Evolutionary conservation across 2,797 vertebrate genomes (phyloP), one percentile per base, ranked within the genome.

Genomic region (Gobio occitaniae): DNA sequence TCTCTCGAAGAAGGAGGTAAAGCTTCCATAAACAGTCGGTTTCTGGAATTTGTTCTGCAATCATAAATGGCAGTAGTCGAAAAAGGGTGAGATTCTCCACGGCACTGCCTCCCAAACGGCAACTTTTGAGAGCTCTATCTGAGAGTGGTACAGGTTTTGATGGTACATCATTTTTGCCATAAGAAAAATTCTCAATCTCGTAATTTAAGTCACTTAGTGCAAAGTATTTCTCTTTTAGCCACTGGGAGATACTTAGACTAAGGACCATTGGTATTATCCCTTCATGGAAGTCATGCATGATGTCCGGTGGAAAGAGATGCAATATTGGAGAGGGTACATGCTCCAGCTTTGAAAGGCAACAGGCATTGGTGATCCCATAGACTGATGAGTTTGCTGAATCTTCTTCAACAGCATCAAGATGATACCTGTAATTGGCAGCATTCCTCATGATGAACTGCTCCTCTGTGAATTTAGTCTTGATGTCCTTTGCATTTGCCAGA

Each of bases 361-460:
- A 52, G 71, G 13, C 25, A 52, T 74, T 11, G 25, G 47, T 52
- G 47, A 74, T 74, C 6, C 47, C 71, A 16, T 50, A 72, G 13
- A 72, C 3, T 72, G 47, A 72, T 10, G 70, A 70, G 19, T 70
- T 70, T 70, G 38, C 19, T n/a, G 19, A 71, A 71, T 71, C 21
- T 71, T 71, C 69, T 44, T 70, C 36, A 70, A 44, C 36, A 44
- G 41, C 69, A 25, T 71, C 41, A 47, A 47, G 19, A 71, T 71
- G 69, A 71, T 71, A n/a, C 11, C 19, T 47, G 41, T 71, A 71
- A 44, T 70, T 44, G 36, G 19, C 36, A 68, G 29, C 21, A 63
- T 63, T 63, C 16, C 36, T 68, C 66, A 68, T 36, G 32, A 17
- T 68, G 16, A 68, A 68, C 12, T 70, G 38, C 4, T 70, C 36